Conservation (phyloP, 2,888 invertebrate species). For the Anthophora plumipes region DNA sequence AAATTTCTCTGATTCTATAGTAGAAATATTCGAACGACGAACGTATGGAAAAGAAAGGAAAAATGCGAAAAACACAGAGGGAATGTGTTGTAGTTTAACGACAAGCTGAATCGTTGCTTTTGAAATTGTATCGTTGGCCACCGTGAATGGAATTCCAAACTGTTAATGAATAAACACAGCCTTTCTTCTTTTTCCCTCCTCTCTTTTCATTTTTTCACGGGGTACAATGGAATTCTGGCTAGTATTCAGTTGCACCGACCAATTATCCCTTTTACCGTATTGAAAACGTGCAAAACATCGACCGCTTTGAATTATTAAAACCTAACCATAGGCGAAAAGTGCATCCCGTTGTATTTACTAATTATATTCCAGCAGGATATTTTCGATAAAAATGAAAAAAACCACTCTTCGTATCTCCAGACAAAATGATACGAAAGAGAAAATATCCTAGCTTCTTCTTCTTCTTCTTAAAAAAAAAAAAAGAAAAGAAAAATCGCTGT, state of each 20-base stretch:
- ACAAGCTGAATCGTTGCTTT: background rate
- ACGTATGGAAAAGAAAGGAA: background rate
- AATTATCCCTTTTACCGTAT: slow-evolving; percentile 14
- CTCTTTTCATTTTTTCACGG: background rate
- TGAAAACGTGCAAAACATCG: background rate
- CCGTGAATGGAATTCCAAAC: slow-evolving; percentile 14
- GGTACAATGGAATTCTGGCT: slow-evolving; percentile 19
- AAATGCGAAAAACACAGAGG: background rate
- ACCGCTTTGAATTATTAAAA: background rate
- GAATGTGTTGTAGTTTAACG: too few relatives aligned
- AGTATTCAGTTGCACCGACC: slow-evolving; percentile 25
- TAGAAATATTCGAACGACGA: too few relatives aligned
- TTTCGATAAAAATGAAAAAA: background rate
- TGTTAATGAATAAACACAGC: slow-evolving; percentile 40
- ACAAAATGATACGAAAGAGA: too few relatives aligned
- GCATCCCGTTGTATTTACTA: too few relatives aligned
- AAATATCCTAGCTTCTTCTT: too few relatives aligned
- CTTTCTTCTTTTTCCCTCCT: background rate
- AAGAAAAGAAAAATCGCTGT: too few relatives aligned
- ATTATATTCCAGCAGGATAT: background rate
- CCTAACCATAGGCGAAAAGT: background rate
- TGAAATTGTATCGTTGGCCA: slow-evolving; percentile 6
- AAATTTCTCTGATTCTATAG: too few relatives aligned
- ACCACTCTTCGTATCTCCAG: background rate
- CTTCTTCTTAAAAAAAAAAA: too few relatives aligned